Evolutionary conservation across 2,888 invertebrate genomes (phyloP).

Genomic region (Anthophora plumipes): DNA sequence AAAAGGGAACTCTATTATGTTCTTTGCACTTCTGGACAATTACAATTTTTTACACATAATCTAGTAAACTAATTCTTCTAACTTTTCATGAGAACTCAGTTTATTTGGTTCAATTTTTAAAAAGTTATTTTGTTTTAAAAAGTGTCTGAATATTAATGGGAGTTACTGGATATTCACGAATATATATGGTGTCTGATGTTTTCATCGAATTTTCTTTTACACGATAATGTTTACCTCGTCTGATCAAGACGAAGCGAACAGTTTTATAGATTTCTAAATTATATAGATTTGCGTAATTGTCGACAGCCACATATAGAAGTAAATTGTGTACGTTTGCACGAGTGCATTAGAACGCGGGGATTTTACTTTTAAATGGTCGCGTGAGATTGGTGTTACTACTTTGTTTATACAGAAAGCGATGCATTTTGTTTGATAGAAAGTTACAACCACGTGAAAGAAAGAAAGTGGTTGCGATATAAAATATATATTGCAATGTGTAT

Average conservation of each 20-base stretch:
- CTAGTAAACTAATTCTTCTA: too few species aligned
- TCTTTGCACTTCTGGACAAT: too few species aligned
- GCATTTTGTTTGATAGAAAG: slow-evolving; percentile 13
- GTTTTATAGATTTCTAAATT: neutral
- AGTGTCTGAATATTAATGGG: too few species aligned
- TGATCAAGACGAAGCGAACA: neutral
- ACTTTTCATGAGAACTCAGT: too few species aligned
- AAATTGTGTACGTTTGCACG: neutral
- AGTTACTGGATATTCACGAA: neutral
- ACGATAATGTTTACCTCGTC: neutral
- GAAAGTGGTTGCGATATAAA: neutral
- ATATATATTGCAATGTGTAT: neutral
- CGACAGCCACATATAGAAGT: neutral
- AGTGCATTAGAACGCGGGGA: neutral
- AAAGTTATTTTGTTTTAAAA: too few species aligned
- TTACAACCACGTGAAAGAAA: slow-evolving; percentile 9
- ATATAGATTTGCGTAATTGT: neutral
- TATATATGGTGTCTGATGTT: neutral
- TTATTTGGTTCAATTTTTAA: too few species aligned
- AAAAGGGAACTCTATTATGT: too few species aligned
- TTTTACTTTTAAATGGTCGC: slow-evolving; percentile 22
- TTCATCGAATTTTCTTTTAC: neutral
- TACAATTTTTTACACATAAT: too few species aligned
- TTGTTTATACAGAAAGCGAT: slow-evolving; percentile 1
- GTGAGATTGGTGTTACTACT: neutral